Percentiles rank a stretch among this genome's conserved stretches.
phyloP scores from a whole-genome alignment of 2,113 vertebrate genomes.

The Eulacestoma nigropectus region DNA sequence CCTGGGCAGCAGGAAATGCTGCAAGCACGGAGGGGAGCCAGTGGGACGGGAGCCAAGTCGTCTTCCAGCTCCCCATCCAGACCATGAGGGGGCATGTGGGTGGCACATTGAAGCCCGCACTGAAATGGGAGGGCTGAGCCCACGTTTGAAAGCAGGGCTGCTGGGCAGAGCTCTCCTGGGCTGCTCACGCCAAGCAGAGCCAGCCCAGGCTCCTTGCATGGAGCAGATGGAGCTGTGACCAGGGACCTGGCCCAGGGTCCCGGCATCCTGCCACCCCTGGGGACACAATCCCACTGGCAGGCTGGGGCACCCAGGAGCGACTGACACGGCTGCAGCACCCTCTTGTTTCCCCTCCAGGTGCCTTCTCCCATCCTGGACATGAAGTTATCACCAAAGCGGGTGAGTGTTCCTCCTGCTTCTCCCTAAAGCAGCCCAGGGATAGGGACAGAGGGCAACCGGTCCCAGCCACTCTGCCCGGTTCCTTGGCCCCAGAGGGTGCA shows the following conservation, averaged over 20 bases:
- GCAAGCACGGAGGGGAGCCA: background rate
- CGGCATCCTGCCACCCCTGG: accelerated
- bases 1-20: background rate
- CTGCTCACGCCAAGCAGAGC: background rate
- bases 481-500: background rate
- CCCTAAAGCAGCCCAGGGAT: background rate
- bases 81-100: accelerated
- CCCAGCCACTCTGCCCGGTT: background rate
- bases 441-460: background rate
- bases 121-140: background rate
- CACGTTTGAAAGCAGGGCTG: background rate
- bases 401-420: constrained; percentile 48
- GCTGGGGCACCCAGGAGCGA: background rate
- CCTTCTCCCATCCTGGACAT: constrained; percentile 79
- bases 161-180: background rate
- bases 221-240: background rate
- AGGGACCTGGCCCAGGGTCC: background rate
- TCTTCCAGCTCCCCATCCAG: background rate
- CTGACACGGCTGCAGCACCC: background rate
- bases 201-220: background rate
- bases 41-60: background rate
- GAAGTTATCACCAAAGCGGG: constrained; percentile 82
- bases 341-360: constrained; percentile 49
- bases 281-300: background rate
- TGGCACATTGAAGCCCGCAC: background rate